These are phyloP conservation scores for Embidobia sp. DNA, from an alignment of 2,888 invertebrate genomes.

Conservation along the genomic window DNA sequence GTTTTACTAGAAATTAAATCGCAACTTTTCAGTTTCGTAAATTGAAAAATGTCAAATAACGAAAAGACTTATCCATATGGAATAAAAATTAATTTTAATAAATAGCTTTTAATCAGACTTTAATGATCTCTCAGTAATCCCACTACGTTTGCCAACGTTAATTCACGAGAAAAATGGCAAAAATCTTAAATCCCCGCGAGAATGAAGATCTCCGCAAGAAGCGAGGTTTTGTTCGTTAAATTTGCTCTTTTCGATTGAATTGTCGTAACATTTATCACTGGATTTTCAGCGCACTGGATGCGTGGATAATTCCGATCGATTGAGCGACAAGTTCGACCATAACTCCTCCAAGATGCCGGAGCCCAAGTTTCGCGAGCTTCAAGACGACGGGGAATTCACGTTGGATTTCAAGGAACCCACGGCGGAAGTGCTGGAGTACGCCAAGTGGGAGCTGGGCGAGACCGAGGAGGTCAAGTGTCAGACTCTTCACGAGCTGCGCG, in stretches of 20 bases:
- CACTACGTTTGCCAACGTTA: no score
- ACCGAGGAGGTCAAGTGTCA: slow-evolving; percentile 86
- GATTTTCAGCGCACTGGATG: slow-evolving; percentile 57
- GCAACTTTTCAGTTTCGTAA: no score
- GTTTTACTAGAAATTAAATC: no score
- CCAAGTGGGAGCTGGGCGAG: slow-evolving; percentile 87
- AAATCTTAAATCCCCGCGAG: neutral
- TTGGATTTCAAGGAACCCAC: slow-evolving; percentile 87
- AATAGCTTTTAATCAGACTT: no score
- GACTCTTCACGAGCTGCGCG: slow-evolving; percentile 87
- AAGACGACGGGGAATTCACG: slow-evolving; percentile 80
- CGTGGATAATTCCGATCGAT: slow-evolving; percentile 52
- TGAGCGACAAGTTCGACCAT: slow-evolving; percentile 51
- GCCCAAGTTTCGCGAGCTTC: slow-evolving; percentile 59
- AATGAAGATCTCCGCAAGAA: neutral
- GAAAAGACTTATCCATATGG: no score
- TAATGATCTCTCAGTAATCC: no score
- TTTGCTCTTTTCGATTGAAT: neutral
- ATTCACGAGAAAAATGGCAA: neutral
- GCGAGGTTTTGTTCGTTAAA: neutral
- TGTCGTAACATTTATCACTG: slow-evolving; percentile 17
- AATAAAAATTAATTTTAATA: no score
- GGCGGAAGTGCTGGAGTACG: slow-evolving; percentile 86
- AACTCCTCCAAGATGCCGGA: slow-evolving; percentile 63
- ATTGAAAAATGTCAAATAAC: no score